Conservation (phyloP, 2,113 vertebrate genomes). For the Willisornis vidua region DNA sequence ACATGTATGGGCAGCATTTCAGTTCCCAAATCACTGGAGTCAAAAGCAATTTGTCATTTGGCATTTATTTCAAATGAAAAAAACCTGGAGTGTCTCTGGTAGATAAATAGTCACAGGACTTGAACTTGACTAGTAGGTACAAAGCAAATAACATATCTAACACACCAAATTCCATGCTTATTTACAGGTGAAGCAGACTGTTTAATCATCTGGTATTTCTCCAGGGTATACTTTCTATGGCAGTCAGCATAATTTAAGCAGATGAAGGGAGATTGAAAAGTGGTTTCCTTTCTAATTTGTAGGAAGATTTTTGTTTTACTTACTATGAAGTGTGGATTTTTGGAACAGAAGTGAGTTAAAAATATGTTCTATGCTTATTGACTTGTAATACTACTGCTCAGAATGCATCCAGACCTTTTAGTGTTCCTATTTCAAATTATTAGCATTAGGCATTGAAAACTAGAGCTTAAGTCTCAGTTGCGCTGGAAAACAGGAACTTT, state of each 20-base stretch:
- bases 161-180: background rate
- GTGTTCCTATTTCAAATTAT: background rate
- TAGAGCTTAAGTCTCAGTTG: background rate
- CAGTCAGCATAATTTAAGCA: background rate
- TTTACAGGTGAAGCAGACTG: background rate
- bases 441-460: background rate
- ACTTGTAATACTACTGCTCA: background rate
- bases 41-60: background rate
- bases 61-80: slow-evolving; percentile 26
- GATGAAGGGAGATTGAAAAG: background rate
- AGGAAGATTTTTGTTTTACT: background rate
- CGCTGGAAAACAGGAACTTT: background rate
- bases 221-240: background rate
- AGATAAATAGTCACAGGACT: background rate
- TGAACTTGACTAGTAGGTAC: background rate
- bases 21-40: background rate
- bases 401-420: background rate
- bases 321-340: background rate
- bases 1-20: background rate
- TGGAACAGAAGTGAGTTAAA: background rate
- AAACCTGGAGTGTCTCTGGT: background rate
- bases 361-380: background rate
- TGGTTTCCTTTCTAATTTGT: background rate
- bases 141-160: background rate
- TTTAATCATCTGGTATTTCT: slow-evolving; percentile 28